Evolutionary conservation across 2,797 vertebrate genomes (phyloP), one percentile per base, ranked within the genome.

Genomic region (Crocidura indochinensis): DNA sequence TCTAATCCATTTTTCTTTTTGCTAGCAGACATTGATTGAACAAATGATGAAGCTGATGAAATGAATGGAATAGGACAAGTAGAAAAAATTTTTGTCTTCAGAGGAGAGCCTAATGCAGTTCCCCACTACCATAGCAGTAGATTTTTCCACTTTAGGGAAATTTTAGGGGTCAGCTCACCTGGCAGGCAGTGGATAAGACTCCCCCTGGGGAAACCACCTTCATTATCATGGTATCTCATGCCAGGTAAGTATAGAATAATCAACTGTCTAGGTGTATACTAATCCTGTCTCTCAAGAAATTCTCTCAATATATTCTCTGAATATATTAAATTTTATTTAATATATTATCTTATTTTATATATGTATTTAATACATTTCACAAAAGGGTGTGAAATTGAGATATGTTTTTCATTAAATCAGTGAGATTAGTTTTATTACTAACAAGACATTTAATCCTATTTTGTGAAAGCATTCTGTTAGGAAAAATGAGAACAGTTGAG

Each of bases 1-100:
- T n/a, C 64, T 51, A 86, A 95, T 95, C 93, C 3, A 46, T 94
- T 95, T 93, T 96, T 91, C 82, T 93, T 96, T 71, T 91, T 67
- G 31, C 77, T 69, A 75, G 72, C 51, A 78, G 62, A 83, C 22
- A 38, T 68, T 24, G 47, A 90, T 86, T 96, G 80, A 53, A 76
- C 60, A 51, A 91, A 97, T 68, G 67, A 27, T 79, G 85, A 9
- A 4, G 84, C 1, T 0, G 2, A 51, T 81, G 10, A 31, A 49
- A 62, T 26, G 51, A 69, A 87, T 72, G 86, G 72, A 49, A 60
- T 26, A 86, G 47, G 71, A 31, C 20, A n/a, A 47, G 22, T 60
- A 60, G 56, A 60, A 38, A 38, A 38, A 38, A 38, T 38, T 2
- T 38, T 38, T 38, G 2, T 38, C 38, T 38, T 38, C 38, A 38